Base-by-base conservation (phyloP, 2,113 vertebrate species). In the Oenanthe oenanthe region DNA sequence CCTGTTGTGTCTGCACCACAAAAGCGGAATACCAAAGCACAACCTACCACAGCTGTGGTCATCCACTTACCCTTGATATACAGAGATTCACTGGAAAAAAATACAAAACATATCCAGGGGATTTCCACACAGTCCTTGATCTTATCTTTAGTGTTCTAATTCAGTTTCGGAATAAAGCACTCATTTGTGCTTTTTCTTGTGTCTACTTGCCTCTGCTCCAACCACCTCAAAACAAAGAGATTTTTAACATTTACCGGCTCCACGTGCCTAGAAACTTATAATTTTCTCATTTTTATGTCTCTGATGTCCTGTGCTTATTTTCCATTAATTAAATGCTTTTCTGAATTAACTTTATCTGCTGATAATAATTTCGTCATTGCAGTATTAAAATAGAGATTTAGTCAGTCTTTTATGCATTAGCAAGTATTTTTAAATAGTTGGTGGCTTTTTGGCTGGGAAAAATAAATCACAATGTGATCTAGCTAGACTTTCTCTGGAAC, bases 161-260 rank as follows among this genome's bases (percentile, higher is more conserved):
- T 82, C 75, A 85, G 67, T 88, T 95, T 94, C 31, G 24, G 85
- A 93, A 93, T 88, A 93, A 95, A 90, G 92, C 86, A 70, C 47
- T 86, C 71, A 71, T 74, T 96, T 93, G 79, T 94, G 80, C 48
- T 96, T 94, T 94, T 95, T 95, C 94, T 88, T 96, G 96, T 93
- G 85, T 94, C 82, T 97, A 92, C 95, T 96, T 93, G 93, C 74
- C 79, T 96, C 75, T 84, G n/a, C 88, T 96, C 96, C 60, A 90
- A 60, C 40, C 48, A 67, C 21, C n/a, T 92, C 51, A 90, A 85
- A 96, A 92, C 74, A 92, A 88, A 92, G n/a, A 85, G 8, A 85
- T 60, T 86, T 90, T 90, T 90, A 95, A 88, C 12, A 25, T 43
- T 76, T 77, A 43, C 78, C 82, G 47, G 21, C 45, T 88, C 51